Evolutionary conservation across 1,140 invertebrate species (phyloP).

Genomic region (Olivierus martensii): DNA sequence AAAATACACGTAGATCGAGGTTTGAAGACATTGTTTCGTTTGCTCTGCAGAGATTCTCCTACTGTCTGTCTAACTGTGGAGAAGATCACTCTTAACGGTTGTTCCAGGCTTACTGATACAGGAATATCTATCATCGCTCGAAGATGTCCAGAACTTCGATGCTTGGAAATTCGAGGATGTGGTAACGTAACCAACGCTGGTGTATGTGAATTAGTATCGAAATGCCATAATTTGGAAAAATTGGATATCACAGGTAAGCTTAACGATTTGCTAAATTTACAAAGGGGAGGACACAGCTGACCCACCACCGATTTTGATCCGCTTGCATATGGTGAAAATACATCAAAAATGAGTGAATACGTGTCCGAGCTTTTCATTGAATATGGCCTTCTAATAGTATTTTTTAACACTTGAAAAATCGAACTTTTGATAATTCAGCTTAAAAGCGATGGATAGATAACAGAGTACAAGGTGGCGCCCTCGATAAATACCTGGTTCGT

Average conservation of each 20-base stretch:
- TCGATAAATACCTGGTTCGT: no score
- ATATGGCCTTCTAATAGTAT: no score
- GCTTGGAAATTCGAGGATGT: conserved; percentile 54
- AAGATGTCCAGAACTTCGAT: conserved; percentile 53
- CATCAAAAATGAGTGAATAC: no score
- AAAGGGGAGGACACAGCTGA: no score
- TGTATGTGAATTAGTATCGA: conserved; percentile 45
- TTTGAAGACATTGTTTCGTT: conserved; percentile 39
- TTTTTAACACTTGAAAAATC: no score
- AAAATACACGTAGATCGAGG: conserved; percentile 50
- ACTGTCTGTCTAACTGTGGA: conserved; percentile 39
- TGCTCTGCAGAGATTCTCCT: conserved; percentile 34
- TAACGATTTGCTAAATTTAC: no score
- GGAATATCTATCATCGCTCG: conserved; percentile 50
- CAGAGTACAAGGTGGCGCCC: no score
- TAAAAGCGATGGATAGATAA: no score
- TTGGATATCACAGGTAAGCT: conserved; percentile 53
- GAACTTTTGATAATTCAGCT: no score
- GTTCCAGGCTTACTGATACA: conserved; percentile 56
- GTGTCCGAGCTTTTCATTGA: no score
- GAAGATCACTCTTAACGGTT: conserved; percentile 51
- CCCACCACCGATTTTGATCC: no score
- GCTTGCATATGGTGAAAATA: no score
- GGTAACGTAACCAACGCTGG: conserved; percentile 48
- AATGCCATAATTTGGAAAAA: conserved; percentile 53